Evolutionary conservation across 1,140 invertebrate species (phyloP).

Genomic region (Goniozus legneri): DNA sequence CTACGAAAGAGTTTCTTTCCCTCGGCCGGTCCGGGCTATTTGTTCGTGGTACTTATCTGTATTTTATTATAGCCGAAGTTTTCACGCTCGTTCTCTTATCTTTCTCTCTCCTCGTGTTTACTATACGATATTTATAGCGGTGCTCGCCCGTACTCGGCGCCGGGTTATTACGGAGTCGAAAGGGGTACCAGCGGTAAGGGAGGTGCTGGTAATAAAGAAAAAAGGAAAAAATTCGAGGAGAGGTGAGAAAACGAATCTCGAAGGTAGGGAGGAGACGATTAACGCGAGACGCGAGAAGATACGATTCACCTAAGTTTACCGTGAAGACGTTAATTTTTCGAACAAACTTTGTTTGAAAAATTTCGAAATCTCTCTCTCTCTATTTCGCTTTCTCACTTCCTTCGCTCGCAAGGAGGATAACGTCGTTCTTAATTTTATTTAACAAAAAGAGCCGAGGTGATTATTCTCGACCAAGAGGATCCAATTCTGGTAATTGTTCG

Average conservation of each 20-base stretch:
- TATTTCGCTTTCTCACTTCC: background rate
- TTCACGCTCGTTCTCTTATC: constrained; percentile 30
- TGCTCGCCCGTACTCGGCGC: constrained; percentile 24
- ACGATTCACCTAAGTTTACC: no score
- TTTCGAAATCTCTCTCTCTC: background rate
- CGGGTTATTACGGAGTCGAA: constrained; percentile 28
- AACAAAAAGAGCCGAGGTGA: no score
- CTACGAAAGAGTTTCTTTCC: no score
- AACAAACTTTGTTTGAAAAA: no score
- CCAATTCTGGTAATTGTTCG: no score
- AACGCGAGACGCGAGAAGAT: background rate
- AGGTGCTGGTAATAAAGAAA: constrained; percentile 10
- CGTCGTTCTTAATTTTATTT: no score
- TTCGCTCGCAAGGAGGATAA: no score
- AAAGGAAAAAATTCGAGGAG: background rate
- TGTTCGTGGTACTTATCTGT: constrained; percentile 35
- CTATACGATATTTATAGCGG: constrained; percentile 35
- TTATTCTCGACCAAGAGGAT: no score
- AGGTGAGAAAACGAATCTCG: constrained; percentile 6
- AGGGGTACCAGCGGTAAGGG: no score
- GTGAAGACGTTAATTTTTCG: no score
- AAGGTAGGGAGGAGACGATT: background rate
- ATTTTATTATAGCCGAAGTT: constrained; percentile 36
- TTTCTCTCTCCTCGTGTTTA: constrained; percentile 32
- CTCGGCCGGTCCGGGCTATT: constrained; percentile 29